These are phyloP conservation scores for Metellina segmentata DNA, from an alignment of 2,888 invertebrate genomes.

Conservation along the genomic window DNA sequence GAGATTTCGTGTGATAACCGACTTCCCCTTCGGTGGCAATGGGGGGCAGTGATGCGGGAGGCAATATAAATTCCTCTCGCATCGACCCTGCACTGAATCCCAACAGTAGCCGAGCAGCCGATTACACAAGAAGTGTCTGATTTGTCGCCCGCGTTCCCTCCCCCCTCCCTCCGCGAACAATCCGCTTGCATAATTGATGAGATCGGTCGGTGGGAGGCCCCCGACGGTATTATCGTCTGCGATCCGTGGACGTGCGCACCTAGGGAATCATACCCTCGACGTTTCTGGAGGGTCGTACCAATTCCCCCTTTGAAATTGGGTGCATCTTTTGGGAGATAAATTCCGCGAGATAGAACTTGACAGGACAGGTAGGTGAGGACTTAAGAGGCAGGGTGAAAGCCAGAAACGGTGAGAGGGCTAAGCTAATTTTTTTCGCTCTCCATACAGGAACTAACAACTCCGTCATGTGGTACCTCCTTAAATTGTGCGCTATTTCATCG, in stretches of 20 bases:
- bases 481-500: no score
- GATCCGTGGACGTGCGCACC: not conserved
- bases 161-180: conserved; percentile 12
- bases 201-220: conserved; percentile 42
- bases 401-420: not conserved
- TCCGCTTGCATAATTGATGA: conserved; percentile 73
- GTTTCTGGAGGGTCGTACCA: not conserved
- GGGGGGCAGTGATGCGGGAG: conserved; percentile 12
- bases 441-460: no score
- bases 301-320: not conserved
- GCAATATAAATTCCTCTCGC: conserved; percentile 62
- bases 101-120: conserved; percentile 33
- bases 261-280: not conserved
- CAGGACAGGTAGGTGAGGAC: not conserved
- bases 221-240: conserved; percentile 30
- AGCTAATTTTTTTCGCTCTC: not conserved
- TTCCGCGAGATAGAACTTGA: not conserved
- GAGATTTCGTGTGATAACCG: conserved; percentile 33
- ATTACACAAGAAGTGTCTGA: conserved; percentile 71
- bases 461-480: no score
- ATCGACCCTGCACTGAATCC: conserved; percentile 6
- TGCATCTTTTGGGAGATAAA: not conserved
- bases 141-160: conserved; percentile 47
- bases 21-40: not conserved
- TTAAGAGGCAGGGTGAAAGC: not conserved